Evolutionary conservation across 2,888 invertebrate genomes (phyloP), one percentile per base, ranked within the genome.

Genomic region (Trachelus stipa): DNA sequence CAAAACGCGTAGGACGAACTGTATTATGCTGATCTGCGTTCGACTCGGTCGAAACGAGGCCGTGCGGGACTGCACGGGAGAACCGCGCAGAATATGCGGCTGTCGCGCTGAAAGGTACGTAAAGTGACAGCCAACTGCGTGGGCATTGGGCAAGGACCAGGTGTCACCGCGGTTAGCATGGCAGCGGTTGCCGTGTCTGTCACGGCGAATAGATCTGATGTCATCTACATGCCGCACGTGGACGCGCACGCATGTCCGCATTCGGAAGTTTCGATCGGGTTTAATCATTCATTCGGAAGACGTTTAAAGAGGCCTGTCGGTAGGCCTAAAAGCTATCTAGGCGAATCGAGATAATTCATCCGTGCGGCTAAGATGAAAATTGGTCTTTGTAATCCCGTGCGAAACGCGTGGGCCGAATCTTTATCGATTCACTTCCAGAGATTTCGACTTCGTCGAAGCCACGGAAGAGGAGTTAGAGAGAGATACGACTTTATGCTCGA

Each of bases 11-110:
- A 88, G 89, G 88, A 33, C 76, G 77, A 82, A 82, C 79, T 83
- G 85, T 84, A 88, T 88, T 89, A 88, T 88, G 86, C 87, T 83
- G 85, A 87, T 86, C 86, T 83, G 78, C 79, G 69, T 33, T 31
- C 69, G 69, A 69, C 69, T 74, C 68, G 84, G 82, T 85, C 82
- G 84, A 79, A 30, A 33, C 69, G 69, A 11, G 69, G 69, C 37
- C 37, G 12, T 1, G 31, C 69, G 69, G n/a, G 69, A 69, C 69
- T 69, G 12, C 30, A 11, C 69, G n/a, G 34, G 34, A 11, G 85
- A 88, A 78, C 84, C 81, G 81, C 79, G 74, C 74, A 71, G 34
- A 37, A 37, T 73, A 74, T 71, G 75, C 81, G 85, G 81, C 81
- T 83, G 85, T 82, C 84, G 80, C 83, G 82, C 83, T 85, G 83